Conservation (phyloP, 1,140 invertebrate species). For the Gryon sp. region DNA sequence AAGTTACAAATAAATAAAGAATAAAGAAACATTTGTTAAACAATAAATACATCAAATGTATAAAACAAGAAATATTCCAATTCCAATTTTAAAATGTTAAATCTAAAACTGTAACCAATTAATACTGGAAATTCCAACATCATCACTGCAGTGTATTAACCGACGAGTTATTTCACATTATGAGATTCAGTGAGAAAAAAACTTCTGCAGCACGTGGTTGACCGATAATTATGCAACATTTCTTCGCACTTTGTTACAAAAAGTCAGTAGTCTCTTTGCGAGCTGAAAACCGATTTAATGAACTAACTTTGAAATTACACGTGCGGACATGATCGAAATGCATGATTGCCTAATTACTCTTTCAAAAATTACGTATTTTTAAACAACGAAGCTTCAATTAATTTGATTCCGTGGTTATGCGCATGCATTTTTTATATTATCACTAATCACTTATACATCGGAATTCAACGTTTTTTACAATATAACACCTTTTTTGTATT, state of each 20-base stretch:
- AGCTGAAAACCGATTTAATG: conserved; percentile 43
- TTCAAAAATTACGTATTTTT: conserved; percentile 36
- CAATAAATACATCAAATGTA: no score
- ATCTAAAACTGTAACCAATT: no score
- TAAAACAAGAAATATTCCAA: no score
- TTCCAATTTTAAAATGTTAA: no score
- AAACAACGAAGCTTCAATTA: conserved; percentile 20
- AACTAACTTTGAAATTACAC: conserved; percentile 40
- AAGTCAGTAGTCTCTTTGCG: conserved; percentile 9
- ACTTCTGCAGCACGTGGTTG: conserved; percentile 10
- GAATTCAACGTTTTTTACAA: background rate
- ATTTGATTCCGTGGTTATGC: conserved; percentile 18
- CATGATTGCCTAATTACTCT: conserved; percentile 42
- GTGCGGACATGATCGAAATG: conserved; percentile 50
- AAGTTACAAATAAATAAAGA: no score
- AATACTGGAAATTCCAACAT: background rate
- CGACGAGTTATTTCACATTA: background rate
- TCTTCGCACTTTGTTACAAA: conserved; percentile 18
- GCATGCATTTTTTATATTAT: conserved; percentile 7
- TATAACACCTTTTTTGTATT: background rate
- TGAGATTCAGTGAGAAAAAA: background rate
- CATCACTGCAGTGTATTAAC: background rate
- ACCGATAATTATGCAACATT: conserved; percentile 35
- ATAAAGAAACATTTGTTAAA: no score
- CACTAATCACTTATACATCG: background rate